A percentile compares a stretch with the other conserved stretches of the same genome.
These are phyloP conservation scores for Tiliacea citrago DNA, from an alignment of 2,888 invertebrate genomes.

Conservation along the genomic window DNA sequence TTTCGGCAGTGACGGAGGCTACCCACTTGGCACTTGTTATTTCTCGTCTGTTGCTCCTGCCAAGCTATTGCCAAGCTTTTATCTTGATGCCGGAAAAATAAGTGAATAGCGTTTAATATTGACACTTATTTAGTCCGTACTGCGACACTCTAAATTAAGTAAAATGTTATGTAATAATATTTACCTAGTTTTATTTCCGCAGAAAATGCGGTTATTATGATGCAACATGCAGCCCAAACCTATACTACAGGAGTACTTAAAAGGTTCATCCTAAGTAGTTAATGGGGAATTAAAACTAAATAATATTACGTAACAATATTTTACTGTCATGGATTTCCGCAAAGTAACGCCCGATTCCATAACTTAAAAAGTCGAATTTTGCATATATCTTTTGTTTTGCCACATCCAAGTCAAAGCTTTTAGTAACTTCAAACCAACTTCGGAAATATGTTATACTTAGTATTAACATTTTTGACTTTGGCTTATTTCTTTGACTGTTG, in stretches of 20 bases:
- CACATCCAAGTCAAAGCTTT: background rate
- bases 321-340: background rate
- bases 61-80: conserved; percentile 31
- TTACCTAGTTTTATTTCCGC: background rate
- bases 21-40: conserved; percentile 34
- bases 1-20: conserved; percentile 32
- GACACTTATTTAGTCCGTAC: conserved; percentile 51
- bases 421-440: conserved; percentile 8
- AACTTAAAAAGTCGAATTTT: too few relatives aligned
- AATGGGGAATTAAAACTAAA: background rate
- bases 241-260: background rate
- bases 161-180: background rate
- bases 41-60: conserved; percentile 10
- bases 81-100: conserved; percentile 16
- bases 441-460: background rate
- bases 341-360: background rate
- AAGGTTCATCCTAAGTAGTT: background rate
- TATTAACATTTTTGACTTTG: too few relatives aligned
- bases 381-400: conserved; percentile 42
- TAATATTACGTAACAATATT: background rate
- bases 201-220: background rate
- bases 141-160: conserved; percentile 36
- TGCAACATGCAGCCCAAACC: background rate
- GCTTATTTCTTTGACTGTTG: too few relatives aligned
- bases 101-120: conserved; percentile 33